Evolutionary conservation across 2,888 invertebrate genomes (phyloP), one percentile per base, ranked within the genome.

Genomic region (Chrysolina haemoptera): DNA sequence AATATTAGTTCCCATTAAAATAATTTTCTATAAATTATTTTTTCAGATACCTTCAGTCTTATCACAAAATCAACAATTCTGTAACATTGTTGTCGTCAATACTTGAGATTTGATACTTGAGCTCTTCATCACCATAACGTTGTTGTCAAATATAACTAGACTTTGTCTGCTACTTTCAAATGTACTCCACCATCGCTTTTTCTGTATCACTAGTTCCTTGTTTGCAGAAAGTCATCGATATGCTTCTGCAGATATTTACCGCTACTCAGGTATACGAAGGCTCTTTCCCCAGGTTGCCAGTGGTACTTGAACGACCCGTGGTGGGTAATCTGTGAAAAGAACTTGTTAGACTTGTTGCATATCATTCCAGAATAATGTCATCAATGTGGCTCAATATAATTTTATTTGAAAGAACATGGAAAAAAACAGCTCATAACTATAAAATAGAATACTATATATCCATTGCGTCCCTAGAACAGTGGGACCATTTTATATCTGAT

Each of bases 231-330:
- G 87, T 87, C 85, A 87, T 82, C 66, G 87, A 87, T 68, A 88
- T 80, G 63, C 86, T 85, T 78, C 85, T 86, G 85, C 87, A 88
- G 85, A 88, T 85, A 73, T 85, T 86, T 74, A 82, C 85, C 85
- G 87, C 87, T 81, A 87, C 87, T 88, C 88, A 88, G 83, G 87
- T 86, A 81, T 87, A 88, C 82, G 87, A 86, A 20, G 84, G 83
- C 62, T 86, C 86, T 80, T 85, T 87, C 16, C 84, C 84, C 62
- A 85, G 70, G 72, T 80, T 84, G 78, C 84, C 86, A 20, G 82
- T 82, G 55, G 86, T 86, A 72, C 85, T 86, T 11, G 87, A 87
- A 18, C 86, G 82, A 76, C 86, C 86, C 8, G 84, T 79, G 59
- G 76, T 83, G 53, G 85, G 84, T 68, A 82, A 79, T 76, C 84